Evolutionary conservation across 2,797 vertebrate species (phyloP), one percentile per base, ranked within the genome.

Genomic region (Hapalemur alaotrensis): DNA sequence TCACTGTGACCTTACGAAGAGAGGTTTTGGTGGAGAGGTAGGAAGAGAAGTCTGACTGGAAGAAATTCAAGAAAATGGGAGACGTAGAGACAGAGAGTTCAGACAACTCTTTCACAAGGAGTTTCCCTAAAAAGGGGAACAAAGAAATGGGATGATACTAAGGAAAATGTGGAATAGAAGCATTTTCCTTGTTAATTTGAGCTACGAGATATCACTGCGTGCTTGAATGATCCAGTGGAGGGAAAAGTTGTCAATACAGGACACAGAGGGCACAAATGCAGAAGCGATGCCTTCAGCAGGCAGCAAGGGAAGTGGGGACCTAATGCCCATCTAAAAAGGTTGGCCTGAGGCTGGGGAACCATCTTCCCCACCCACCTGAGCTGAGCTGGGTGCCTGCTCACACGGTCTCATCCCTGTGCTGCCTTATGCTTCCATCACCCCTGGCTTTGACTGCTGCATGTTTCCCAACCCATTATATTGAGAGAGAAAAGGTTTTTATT

Each of bases 21-120:
- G 17, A 91, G 69, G 52, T 43, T 89, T 50, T 63, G 30, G 25
- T 17, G 3, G 61, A 41, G 32, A n/a, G 9, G 59, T 28, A 89
- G 43, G 52, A 81, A 90, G 67, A 48, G 54, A 90, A 88, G 65
- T n/a, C 46, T 50, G 7, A 38, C 46, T 46, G 11, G 41, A 72
- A 91, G 28, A 93, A 82, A 91, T 35, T 59, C 28, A 83, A 95
- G 78, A 91, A 85, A 90, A 90, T 30, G 52, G 43, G 22, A 59
- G 32, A 63, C 50, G 12, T 61, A 32, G 32, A 83, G 28, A 78
- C 25, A 52, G 46, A 35, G 1, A 76, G 75, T 76, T 57, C 25
- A n/a, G 43, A 41, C 25, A 93, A 63, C 9, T 43, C 41, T 70
- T 54, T 17, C 17, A 84, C 17, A 84, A 76, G 83, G 35, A 61